Base-by-base conservation (phyloP, 2,888 invertebrate species). In the Hofmannophila pseudospretella region DNA sequence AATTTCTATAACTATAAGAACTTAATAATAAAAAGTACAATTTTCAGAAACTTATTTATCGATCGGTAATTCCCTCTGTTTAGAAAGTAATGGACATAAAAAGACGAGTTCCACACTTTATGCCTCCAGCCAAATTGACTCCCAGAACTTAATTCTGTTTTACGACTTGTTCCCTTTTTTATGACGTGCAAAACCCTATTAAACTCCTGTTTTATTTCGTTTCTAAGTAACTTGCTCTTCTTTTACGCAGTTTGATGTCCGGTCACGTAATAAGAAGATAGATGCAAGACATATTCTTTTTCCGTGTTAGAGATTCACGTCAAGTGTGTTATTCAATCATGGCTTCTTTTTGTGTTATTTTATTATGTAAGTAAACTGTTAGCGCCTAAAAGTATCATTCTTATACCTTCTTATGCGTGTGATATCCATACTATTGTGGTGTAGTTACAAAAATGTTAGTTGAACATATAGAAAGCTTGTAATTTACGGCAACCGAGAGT, bases 151-250 rank as follows among this genome's bases (percentile, higher is more conserved):
- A 51, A 58, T 56, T 54, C 47, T 39, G 39, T 54, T 59, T 58
- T 49, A 48, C 45, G 45, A 44, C 41, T 51, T 41, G 44, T 51
- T 51, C 41, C n/a, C 47, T 32, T 39, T 49, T 60, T 61, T 59
- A 58, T 54, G 51, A 49, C 45, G 50, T 52, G 50, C 44, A 37
- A 45, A 55, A 45, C 32, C 42, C 34, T 41, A 42, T 52, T 58
- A 54, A 51, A 45, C 40, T 49, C 41, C 23, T 34, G 42, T 44
- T 49, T 45, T 50, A 47, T 49, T 48, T 47, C 38, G 23, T 48
- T 43, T 27, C 34, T 43, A 43, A 45, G 41, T 26, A 36, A 42
- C 32, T 38, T 41, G 38, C 27, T 38, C 32, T 34, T 42, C 37
- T 43, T 39, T 41, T 26, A 39, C 28, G 36, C 16, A 16, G 35